These are phyloP conservation scores for Petaurus breviceps DNA, from an alignment of 2,113 vertebrate genomes.

Conservation along the genomic window DNA sequence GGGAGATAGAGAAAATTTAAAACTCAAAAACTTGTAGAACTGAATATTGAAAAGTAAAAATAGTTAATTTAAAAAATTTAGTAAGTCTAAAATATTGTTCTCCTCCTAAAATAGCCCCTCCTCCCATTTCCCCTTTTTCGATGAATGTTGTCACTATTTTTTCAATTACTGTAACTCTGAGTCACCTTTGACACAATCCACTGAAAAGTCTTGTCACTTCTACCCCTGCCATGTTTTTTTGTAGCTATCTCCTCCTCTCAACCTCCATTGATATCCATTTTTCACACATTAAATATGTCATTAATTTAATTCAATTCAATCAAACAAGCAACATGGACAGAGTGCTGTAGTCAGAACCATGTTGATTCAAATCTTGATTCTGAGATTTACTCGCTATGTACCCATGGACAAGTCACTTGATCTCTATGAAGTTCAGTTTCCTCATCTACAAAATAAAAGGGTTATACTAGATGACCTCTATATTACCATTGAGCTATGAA, in stretches of 20 bases:
- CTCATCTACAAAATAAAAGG: neutral
- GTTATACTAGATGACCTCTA: neutral
- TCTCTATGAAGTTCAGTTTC: neutral
- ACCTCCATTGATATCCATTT: neutral
- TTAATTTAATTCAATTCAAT: neutral
- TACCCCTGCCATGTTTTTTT: neutral
- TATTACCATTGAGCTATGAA: neutral
- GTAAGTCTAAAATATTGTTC: neutral
- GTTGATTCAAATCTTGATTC: neutral
- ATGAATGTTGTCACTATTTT: neutral
- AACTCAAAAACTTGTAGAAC: too few relatives aligned
- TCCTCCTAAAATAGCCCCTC: neutral
- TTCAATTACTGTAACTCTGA: neutral
- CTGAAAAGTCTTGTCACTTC: neutral
- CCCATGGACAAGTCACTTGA: neutral
- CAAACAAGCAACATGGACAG: neutral
- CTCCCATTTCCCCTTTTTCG: neutral
- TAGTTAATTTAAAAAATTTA: too few relatives aligned
- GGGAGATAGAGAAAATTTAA: too few relatives aligned
- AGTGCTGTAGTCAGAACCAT: neutral
- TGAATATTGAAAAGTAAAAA: too few relatives aligned
- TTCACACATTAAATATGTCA: neutral
- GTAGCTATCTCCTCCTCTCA: neutral
- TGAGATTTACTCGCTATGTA: neutral
- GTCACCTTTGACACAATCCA: neutral